Base-by-base conservation (phyloP, 2,113 vertebrate genomes). In the Chloropsis hardwickii region DNA sequence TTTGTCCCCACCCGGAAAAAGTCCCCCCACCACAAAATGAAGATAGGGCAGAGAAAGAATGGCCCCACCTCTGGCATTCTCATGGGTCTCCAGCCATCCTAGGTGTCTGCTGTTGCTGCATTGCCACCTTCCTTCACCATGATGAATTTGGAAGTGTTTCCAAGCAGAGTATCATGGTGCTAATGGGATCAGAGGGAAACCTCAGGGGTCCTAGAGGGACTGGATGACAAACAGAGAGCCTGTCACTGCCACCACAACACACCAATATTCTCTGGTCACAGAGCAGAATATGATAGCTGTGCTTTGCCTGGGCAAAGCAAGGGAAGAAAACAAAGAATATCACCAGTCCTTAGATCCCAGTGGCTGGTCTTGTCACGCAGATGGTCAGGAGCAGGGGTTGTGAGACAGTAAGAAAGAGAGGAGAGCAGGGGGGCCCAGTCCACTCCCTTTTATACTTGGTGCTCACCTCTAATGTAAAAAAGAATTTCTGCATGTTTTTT, bases 391-490 rank as follows among this genome's bases (percentile, higher is more conserved):
- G 4, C 11, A 18, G 37, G 27, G 21, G 21, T 7, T 44, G 37
- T 0, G 0, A 77, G 45, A 51, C 37, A 25, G 18, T 42, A 19
- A 33, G 37, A 86, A 44, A 58, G 25, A 22, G 4, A 50, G 25
- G 51, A 58, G 25, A 31, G 9, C 0, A 0, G 67, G 62, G 9
- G 12, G 31, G 5, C 31, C 17, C 7, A 9, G 18, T 51, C 44
- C 33, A 19, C 14, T 58, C 44, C 17, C 31, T 67, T 67, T 44
- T 31, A 18, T 37, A 58, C 5, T 66, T 67, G 21, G 21, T 77
- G 33, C 45, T 25, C 27, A 44, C 37, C 14, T 77, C 18, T 37
- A 51, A 67, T 3, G 3, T 37, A 33, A 60, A 51, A 9, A 14
- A 51, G 27, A 51, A 5, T 5, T 51, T 66, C 51, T 67, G 31